Percentiles rank a stretch among this genome's conserved stretches.
Conservation (phyloP, 1,140 invertebrate species). For the Ectropis grisescens region DNA sequence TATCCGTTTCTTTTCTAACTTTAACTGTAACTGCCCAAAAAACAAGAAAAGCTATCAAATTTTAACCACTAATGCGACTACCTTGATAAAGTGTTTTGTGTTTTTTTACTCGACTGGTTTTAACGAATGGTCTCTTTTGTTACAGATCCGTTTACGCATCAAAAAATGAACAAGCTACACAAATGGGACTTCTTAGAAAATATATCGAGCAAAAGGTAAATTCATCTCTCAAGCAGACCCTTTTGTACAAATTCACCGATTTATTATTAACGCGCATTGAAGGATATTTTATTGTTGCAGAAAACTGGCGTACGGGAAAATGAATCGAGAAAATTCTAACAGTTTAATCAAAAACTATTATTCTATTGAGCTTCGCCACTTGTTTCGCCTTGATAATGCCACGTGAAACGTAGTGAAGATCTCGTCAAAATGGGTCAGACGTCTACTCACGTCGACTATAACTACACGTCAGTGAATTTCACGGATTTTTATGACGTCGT, state of each 20-base stretch:
- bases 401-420: constrained; percentile 39
- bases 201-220: constrained; percentile 26
- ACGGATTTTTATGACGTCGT: constrained; percentile 31
- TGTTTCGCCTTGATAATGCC: constrained; percentile 21
- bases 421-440: constrained; percentile 48
- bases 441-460: constrained; percentile 30
- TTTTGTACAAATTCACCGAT: constrained; percentile 3
- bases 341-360: constrained; percentile 5
- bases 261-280: constrained; percentile 20
- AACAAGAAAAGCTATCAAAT: no score
- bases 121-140: constrained; percentile 19
- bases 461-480: constrained; percentile 40
- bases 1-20: no score
- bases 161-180: constrained; percentile 33
- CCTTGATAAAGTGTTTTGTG: no score
- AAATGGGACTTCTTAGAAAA: constrained; percentile 30
- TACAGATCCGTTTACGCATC: constrained; percentile 21
- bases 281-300: constrained; percentile 32
- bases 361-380: constrained; percentile 8
- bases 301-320: constrained; percentile 30
- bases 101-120: constrained; percentile 10
- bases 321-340: constrained; percentile 18
- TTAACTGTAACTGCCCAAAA: no score
- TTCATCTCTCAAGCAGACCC: constrained; percentile 7
- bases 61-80: no score